These are phyloP conservation scores for Lepidochrysops patricia DNA, from an alignment of 2,888 invertebrate species.

Conservation along the genomic window DNA sequence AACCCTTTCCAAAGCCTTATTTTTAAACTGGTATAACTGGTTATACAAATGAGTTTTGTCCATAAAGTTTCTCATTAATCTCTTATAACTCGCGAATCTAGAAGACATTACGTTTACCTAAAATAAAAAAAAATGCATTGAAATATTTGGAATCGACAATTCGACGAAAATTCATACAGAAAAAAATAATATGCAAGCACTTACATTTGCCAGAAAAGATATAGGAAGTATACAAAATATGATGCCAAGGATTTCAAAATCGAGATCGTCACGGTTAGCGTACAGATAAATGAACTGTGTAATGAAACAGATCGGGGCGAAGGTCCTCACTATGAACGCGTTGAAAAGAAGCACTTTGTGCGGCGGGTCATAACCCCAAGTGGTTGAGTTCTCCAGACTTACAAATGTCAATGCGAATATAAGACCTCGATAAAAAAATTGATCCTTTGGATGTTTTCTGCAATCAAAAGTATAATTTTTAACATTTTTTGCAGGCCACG, in stretches of 20 bases:
- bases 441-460: not conserved
- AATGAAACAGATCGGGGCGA: not conserved
- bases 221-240: conserved; percentile 21
- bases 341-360: not conserved
- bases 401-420: not conserved
- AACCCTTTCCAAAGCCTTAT: conserved; percentile 18
- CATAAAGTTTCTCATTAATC: conserved; percentile 19
- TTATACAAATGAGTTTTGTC: conserved; percentile 23
- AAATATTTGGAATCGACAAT: not conserved
- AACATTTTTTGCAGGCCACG: too few species aligned
- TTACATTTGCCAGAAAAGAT: conserved; percentile 21
- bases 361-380: not conserved
- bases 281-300: conserved; percentile 22
- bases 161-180: not conserved
- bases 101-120: conserved; percentile 23
- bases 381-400: not conserved
- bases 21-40: conserved; percentile 14
- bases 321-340: not conserved
- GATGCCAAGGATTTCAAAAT: conserved; percentile 19
- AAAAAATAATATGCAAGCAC: conserved; percentile 12
- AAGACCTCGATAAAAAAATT: not conserved
- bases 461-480: not conserved
- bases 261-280: conserved; percentile 16
- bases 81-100: conserved; percentile 16
- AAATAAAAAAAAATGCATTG: not conserved